phyloP scores from a whole-genome alignment of 2,797 vertebrate species.

The Bradypodion ventrale region DNA sequence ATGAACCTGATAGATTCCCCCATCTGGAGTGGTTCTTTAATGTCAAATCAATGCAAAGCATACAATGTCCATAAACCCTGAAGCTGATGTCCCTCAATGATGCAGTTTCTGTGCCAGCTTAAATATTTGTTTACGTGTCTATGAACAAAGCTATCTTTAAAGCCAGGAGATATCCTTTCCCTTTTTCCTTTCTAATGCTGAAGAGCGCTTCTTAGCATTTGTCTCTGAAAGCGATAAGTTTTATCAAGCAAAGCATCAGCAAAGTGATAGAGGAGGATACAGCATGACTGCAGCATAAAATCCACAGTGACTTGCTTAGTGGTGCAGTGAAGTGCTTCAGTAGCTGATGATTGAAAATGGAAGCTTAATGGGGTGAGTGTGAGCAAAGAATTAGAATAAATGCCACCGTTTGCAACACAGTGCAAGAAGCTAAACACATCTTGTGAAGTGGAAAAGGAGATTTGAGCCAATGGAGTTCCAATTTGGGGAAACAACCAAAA shows the following conservation, averaged over 20 bases:
- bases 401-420: slow-evolving; percentile 52
- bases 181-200: neutral
- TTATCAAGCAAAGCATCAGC: slow-evolving; percentile 47
- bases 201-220: slow-evolving; percentile 21
- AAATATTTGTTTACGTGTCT: slow-evolving; percentile 4
- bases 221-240: slow-evolving; percentile 47
- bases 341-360: slow-evolving; percentile 56
- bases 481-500: slow-evolving; percentile 38
- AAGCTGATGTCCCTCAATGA: neutral
- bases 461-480: slow-evolving; percentile 19
- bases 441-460: slow-evolving; percentile 51
- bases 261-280: slow-evolving; percentile 50
- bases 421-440: slow-evolving; percentile 41
- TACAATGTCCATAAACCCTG: slow-evolving; percentile 4
- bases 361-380: slow-evolving; percentile 61
- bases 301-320: slow-evolving; percentile 44
- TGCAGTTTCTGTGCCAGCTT: neutral
- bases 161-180: slow-evolving; percentile 37
- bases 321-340: slow-evolving; percentile 57
- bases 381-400: slow-evolving; percentile 67
- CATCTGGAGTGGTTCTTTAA: slow-evolving; percentile 31
- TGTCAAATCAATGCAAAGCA: slow-evolving; percentile 44
- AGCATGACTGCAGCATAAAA: slow-evolving; percentile 14
- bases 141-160: slow-evolving; percentile 22
- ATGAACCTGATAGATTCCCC: neutral